Evolutionary conservation across 2,113 vertebrate genomes (phyloP).

Genomic region (Elaphurus davidianus): DNA sequence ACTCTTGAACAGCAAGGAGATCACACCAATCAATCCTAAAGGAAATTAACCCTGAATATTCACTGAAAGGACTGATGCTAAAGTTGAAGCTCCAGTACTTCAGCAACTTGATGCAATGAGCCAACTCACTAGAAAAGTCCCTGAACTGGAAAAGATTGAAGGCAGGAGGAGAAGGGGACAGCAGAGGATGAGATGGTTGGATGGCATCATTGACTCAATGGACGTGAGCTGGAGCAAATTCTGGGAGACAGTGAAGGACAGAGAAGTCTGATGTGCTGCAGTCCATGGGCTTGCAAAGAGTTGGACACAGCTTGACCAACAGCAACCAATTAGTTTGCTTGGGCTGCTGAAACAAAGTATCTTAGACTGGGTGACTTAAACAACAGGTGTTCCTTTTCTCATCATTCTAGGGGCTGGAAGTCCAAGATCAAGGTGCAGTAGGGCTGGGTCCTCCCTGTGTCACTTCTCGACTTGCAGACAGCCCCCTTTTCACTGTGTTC

Average conservation of each 20-base stretch:
- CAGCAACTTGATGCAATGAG: not conserved
- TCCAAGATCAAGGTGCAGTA: not conserved
- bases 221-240: not conserved
- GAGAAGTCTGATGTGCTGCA: accelerated
- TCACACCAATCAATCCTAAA: not conserved
- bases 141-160: not conserved
- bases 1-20: not conserved
- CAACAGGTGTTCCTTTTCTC: not conserved
- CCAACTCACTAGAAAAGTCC: not conserved
- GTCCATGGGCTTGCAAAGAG: not conserved
- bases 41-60: not conserved
- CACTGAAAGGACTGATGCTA: not conserved
- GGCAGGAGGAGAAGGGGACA: not conserved
- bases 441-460: not conserved
- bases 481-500: not conserved
- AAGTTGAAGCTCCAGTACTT: not conserved
- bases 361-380: not conserved
- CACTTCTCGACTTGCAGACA: not conserved
- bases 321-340: not conserved
- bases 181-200: not conserved
- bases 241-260: not conserved
- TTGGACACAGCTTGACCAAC: not conserved
- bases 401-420: not conserved
- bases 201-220: not conserved
- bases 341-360: not conserved